Conservation (phyloP, 2,113 vertebrate genomes). For the Atherinomorus stipes region DNA sequence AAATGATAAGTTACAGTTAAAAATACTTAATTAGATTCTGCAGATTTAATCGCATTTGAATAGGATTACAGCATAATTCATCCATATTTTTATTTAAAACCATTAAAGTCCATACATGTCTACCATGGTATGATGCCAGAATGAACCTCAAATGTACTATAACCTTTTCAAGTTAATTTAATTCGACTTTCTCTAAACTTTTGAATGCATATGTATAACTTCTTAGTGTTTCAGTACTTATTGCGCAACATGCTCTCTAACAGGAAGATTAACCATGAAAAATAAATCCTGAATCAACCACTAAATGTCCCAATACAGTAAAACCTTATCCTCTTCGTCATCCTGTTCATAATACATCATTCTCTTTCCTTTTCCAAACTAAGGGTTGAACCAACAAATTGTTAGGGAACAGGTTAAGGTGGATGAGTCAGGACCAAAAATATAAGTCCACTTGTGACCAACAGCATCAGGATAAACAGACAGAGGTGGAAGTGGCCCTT, state of each 20-base stretch:
- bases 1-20: not conserved
- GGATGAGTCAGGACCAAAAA: constrained; percentile 68
- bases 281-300: too few relatives aligned
- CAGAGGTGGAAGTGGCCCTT: constrained; percentile 80
- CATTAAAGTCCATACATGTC: not conserved
- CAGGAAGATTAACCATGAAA: too few relatives aligned
- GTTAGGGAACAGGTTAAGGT: constrained; percentile 42
- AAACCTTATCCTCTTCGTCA: too few relatives aligned
- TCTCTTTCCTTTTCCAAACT: constrained; percentile 5
- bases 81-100: not conserved
- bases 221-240: too few relatives aligned
- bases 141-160: too few relatives aligned
- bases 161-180: too few relatives aligned
- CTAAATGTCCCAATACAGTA: too few relatives aligned
- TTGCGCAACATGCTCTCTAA: too few relatives aligned
- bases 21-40: not conserved
- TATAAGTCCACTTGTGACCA: constrained; percentile 63
- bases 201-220: too few relatives aligned
- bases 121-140: too few relatives aligned
- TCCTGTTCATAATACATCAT: too few relatives aligned
- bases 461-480: constrained; percentile 65
- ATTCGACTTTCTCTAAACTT: too few relatives aligned
- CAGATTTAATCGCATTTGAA: not conserved
- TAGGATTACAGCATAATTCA: not conserved
- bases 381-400: not conserved